These are phyloP conservation scores for Sminthurides aquaticus DNA, from an alignment of 2,888 invertebrate genomes.

Conservation along the genomic window DNA sequence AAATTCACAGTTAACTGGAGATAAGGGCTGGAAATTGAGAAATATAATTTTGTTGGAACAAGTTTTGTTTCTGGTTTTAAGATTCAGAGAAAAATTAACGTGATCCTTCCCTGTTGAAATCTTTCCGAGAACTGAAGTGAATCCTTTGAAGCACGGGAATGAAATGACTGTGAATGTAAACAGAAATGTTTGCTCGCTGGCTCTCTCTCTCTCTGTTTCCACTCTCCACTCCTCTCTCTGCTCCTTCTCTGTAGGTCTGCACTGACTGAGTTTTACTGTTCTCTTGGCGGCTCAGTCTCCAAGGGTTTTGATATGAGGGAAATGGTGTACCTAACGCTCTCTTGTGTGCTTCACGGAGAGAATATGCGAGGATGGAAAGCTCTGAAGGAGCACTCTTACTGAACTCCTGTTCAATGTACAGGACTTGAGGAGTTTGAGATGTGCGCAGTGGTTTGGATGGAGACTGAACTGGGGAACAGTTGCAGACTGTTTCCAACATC, in stretches of 20 bases:
- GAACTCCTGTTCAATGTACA: too few species aligned
- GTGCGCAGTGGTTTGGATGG: too few species aligned
- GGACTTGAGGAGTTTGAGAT: too few species aligned
- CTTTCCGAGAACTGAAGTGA: conserved; percentile 17
- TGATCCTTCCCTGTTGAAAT: conserved; percentile 1
- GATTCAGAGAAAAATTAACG: neutral
- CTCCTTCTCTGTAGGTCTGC: neutral
- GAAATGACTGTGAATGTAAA: conserved; percentile 11
- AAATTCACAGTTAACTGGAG: too few species aligned
- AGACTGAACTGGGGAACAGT: too few species aligned
- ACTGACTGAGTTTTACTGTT: neutral
- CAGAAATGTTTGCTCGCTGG: neutral
- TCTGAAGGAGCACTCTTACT: too few species aligned
- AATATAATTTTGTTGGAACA: neutral
- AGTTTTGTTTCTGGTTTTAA: neutral
- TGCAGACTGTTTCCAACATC: too few species aligned
- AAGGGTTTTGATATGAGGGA: too few species aligned
- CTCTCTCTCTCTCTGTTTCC: neutral
- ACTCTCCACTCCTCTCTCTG: neutral
- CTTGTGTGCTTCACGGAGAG: too few species aligned
- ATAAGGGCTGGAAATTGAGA: neutral
- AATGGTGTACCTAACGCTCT: too few species aligned
- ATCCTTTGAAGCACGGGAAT: conserved; percentile 7
- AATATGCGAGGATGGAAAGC: too few species aligned
- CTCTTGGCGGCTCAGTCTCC: too few species aligned